phyloP scores from a whole-genome alignment of 2,113 vertebrate species.

The Gambusia holbrooki region DNA sequence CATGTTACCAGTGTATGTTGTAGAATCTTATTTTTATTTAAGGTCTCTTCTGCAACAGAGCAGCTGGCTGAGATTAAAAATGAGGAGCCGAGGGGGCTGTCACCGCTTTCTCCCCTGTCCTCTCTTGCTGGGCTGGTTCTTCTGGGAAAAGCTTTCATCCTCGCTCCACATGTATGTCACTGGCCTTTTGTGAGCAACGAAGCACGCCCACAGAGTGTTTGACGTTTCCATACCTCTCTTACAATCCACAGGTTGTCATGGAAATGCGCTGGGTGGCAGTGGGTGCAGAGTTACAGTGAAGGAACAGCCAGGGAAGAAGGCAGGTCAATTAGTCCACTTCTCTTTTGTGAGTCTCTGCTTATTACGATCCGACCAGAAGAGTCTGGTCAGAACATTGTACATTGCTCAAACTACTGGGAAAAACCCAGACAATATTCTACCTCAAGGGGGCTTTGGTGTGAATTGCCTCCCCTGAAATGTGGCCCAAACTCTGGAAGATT shows the following conservation, averaged over 20 bases:
- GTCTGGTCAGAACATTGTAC: slow-evolving; percentile 37
- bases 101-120: slow-evolving; percentile 31
- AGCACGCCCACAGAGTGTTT: slow-evolving; percentile 75
- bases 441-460: slow-evolving; percentile 8
- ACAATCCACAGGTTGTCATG: slow-evolving; percentile 80
- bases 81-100: not conserved
- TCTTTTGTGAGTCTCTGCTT: slow-evolving; percentile 70
- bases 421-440: slow-evolving; percentile 29
- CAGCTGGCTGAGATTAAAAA: slow-evolving; percentile 32
- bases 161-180: slow-evolving; percentile 72
- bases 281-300: slow-evolving; percentile 68
- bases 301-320: slow-evolving; percentile 53
- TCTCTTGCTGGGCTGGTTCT: slow-evolving; percentile 51
- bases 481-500: slow-evolving; percentile 14
- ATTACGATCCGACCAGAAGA: slow-evolving; percentile 38
- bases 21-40: slow-evolving; percentile 12
- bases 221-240: slow-evolving; percentile 81
- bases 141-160: slow-evolving; percentile 77
- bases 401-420: slow-evolving; percentile 33
- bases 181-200: slow-evolving; percentile 72
- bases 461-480: slow-evolving; percentile 5
- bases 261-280: slow-evolving; percentile 70
- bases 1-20: not conserved
- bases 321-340: slow-evolving; percentile 66
- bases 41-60: slow-evolving; percentile 13